A percentile compares a stretch with the other conserved stretches of the same genome.
phyloP scores from a whole-genome alignment of 2,888 invertebrate species.

The Ceramica pisi region DNA sequence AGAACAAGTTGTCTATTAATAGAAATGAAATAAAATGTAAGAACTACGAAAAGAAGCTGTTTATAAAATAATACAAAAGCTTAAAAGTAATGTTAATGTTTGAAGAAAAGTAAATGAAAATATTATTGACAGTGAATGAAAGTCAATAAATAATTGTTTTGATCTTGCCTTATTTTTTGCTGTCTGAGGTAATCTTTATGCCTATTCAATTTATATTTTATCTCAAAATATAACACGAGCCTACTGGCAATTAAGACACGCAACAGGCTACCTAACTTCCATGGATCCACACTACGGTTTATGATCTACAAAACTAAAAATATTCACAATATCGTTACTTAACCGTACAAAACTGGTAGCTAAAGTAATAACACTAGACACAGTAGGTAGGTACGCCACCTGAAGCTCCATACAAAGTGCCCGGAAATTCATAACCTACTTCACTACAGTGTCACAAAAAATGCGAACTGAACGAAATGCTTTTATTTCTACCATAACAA shows the following conservation, averaged over 20 bases:
- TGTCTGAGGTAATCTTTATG: neutral
- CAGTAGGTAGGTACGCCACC: too few relatives aligned
- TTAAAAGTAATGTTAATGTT: neutral
- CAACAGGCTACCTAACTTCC: too few relatives aligned
- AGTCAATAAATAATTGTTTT: neutral
- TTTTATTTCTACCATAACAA: constrained; percentile 46
- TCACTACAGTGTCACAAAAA: neutral
- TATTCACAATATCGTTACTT: too few relatives aligned
- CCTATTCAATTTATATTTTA: too few relatives aligned
- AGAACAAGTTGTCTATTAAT: constrained; percentile 10
- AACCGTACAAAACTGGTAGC: too few relatives aligned
- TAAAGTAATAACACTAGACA: too few relatives aligned
- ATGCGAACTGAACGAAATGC: constrained; percentile 8
- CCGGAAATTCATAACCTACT: neutral
- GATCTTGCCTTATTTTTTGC: neutral
- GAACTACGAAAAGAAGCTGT: neutral
- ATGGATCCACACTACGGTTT: too few relatives aligned
- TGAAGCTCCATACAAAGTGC: neutral
- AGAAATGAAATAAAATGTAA: neutral
- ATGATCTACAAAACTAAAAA: too few relatives aligned
- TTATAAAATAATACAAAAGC: constrained; percentile 15
- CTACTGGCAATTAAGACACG: too few relatives aligned
- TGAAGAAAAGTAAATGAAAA: neutral
- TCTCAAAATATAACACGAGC: too few relatives aligned
- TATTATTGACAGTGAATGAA: neutral